phyloP scores from a whole-genome alignment of 1,140 invertebrate species.

The Trialeurodes vaporariorum region DNA sequence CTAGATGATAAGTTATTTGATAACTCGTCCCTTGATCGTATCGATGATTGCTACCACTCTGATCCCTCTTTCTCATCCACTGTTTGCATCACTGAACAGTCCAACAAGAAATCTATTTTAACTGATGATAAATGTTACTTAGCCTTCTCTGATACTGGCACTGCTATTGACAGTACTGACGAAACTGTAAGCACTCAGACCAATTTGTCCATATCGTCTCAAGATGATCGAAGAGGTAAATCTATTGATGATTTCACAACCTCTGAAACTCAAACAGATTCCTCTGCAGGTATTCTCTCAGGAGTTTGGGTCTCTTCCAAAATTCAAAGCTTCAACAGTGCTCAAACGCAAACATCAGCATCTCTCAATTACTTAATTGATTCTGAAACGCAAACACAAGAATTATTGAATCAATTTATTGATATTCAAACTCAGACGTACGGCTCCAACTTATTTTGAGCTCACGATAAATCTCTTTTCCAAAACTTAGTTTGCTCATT shows the following conservation, averaged over 20 bases:
- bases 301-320: neutral
- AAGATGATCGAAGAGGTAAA: neutral
- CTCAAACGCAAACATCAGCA: neutral
- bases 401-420: neutral
- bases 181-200: neutral
- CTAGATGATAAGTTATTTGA: neutral
- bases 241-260: neutral
- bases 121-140: no score
- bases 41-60: neutral
- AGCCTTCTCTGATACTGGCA: no score
- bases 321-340: neutral
- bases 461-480: no score
- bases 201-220: neutral
- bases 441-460: neutral
- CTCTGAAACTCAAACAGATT: neutral
- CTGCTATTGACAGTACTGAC: no score
- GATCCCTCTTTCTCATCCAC: no score
- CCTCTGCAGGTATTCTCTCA: neutral
- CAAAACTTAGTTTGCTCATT: no score
- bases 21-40: neutral
- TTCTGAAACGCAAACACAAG: neutral
- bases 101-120: neutral
- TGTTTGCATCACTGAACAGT: neutral
- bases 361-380: neutral
- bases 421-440: neutral